Conservation (phyloP, 1,140 invertebrate species). For the Aricia agestis region DNA sequence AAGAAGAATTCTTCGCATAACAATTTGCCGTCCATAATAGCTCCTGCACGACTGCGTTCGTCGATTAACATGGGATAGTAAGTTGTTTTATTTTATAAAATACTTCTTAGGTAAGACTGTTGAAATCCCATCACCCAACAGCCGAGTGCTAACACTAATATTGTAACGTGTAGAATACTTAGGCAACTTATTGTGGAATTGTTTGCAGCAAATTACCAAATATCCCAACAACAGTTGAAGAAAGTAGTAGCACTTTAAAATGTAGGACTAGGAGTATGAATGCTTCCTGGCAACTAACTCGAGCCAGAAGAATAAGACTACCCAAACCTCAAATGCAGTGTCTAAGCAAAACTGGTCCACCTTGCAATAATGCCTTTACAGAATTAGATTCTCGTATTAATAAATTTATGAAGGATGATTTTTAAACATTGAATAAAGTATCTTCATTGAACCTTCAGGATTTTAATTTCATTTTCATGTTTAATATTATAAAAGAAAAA, state of each 20-base stretch:
- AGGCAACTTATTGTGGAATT: neutral
- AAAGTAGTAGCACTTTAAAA: constrained; percentile 32
- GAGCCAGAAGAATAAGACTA: constrained; percentile 52
- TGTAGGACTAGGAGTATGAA: constrained; percentile 45
- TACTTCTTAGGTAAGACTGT: constrained; percentile 1
- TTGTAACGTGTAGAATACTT: neutral
- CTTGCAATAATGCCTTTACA: constrained; percentile 42
- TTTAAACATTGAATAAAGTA: neutral
- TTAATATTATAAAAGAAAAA: neutral
- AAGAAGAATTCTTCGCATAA: constrained; percentile 55
- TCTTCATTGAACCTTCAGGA: too few relatives aligned
- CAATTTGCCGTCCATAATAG: constrained; percentile 57
- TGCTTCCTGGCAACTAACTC: constrained; percentile 54
- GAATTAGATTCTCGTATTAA: constrained; percentile 52
- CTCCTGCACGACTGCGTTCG: constrained; percentile 52
- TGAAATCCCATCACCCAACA: too few relatives aligned
- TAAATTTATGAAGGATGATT: constrained; percentile 45
- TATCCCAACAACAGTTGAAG: constrained; percentile 40
- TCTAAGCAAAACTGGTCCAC: constrained; percentile 45
- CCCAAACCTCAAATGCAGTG: constrained; percentile 45
- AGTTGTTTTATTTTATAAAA: constrained; percentile 31
- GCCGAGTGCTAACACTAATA: too few relatives aligned
- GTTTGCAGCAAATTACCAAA: constrained; percentile 45
- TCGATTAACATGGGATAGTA: constrained; percentile 51
- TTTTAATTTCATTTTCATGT: neutral